Conservation (phyloP, 1,140 invertebrate genomes). For the Pogonomyrmex barbatus region DNA sequence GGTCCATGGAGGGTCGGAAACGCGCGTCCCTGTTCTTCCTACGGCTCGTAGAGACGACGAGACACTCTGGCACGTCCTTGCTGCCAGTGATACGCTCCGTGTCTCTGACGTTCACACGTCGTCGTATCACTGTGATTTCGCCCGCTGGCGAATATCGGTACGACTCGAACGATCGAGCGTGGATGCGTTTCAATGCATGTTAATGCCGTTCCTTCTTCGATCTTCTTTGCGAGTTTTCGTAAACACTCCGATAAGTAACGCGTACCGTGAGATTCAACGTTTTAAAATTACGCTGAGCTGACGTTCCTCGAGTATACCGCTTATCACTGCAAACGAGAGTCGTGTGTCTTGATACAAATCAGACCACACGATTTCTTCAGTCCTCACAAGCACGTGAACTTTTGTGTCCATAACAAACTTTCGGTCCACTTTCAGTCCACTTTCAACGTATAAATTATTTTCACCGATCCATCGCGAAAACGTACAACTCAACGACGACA, state of each 20-base stretch:
- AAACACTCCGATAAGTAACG: not conserved
- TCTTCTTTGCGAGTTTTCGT: not conserved
- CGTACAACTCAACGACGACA: not conserved
- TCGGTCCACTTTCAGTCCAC: constrained; percentile 18
- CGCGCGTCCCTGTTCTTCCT: constrained; percentile 54
- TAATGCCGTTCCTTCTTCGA: constrained; percentile 19
- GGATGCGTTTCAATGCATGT: constrained; percentile 52
- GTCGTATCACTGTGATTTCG: constrained; percentile 39
- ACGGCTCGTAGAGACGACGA: constrained; percentile 61
- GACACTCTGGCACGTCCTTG: constrained; percentile 2
- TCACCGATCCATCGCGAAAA: constrained; percentile 49
- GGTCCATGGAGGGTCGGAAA: constrained; percentile 80
- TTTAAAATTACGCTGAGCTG: not conserved
- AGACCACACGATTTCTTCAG: constrained; percentile 69
- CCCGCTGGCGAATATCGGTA: constrained; percentile 46
- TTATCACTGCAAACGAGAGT: constrained; percentile 1
- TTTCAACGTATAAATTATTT: constrained; percentile 4
- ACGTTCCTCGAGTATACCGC: not conserved
- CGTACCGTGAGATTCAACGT: constrained; percentile 6
- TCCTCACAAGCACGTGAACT: constrained; percentile 67
- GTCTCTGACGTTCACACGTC: not conserved
- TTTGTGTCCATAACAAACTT: constrained; percentile 73
- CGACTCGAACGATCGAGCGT: not conserved
- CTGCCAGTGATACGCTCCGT: constrained; percentile 51
- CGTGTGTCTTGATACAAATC: constrained; percentile 29